A percentile compares a stretch with the other conserved stretches of the same genome.
Conservation (phyloP, 2,888 invertebrate genomes). For the Odontothrips loti region DNA sequence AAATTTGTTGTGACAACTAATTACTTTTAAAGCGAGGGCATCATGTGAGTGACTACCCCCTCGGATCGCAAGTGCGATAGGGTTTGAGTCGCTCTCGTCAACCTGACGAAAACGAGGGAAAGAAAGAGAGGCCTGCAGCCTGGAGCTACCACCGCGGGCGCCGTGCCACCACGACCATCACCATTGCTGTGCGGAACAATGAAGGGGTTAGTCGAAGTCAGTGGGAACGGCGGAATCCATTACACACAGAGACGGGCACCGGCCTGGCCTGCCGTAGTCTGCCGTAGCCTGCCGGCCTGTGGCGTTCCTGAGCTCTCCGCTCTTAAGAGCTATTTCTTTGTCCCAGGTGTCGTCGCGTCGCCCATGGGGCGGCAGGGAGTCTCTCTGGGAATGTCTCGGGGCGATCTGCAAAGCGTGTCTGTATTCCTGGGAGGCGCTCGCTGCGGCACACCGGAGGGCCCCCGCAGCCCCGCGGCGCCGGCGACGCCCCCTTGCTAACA, state of each 20-base stretch:
- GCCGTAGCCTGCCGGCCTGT: too few species aligned
- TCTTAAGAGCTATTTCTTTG: slow-evolving; percentile 17
- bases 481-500: too few species aligned
- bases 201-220: not conserved
- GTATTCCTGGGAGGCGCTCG: too few species aligned
- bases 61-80: too few species aligned
- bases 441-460: too few species aligned
- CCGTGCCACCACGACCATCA: not conserved
- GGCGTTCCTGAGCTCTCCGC: not conserved
- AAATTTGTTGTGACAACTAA: too few species aligned
- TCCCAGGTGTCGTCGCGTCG: not conserved
- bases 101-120: not conserved
- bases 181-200: not conserved
- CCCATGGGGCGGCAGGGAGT: too few species aligned
- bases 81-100: too few species aligned
- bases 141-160: not conserved
- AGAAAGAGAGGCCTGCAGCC: not conserved
- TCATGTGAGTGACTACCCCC: too few species aligned
- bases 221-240: slow-evolving; percentile 14
- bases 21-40: too few species aligned
- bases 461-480: too few species aligned
- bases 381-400: not conserved
- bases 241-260: not conserved
- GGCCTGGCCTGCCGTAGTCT: too few species aligned
- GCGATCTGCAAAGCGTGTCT: not conserved